Evolutionary conservation across 2,113 vertebrate genomes (phyloP), one percentile per base, ranked within the genome.

Genomic region (Stercorarius parasiticus): DNA sequence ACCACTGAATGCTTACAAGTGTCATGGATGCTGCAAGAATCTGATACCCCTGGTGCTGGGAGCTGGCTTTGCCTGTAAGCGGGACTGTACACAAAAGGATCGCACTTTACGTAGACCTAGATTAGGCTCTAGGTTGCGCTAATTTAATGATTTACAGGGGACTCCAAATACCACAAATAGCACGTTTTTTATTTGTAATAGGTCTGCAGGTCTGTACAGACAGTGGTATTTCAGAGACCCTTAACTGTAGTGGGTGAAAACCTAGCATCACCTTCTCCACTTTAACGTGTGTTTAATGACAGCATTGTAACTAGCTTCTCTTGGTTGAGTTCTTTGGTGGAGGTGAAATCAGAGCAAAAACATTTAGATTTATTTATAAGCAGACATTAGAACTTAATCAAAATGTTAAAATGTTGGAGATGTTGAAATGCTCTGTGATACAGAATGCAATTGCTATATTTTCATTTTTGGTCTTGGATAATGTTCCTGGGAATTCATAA

Each of bases 1-100:
- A 98, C 97, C 98, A 97, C 95, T 97, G 96, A 98, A 97, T 97
- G 96, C 97, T 98, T 98, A 98, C 98, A 98, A 98, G 98, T 98
- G 97, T 97, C 98, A 97, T 95, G 97, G 97, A 97, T 98, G 95
- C 97, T 97, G 96, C 80, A 86, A 97, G 97, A 93, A 97, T 98
- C 98, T 98, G 98, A 98, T 98, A 97, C 95, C 95, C 89, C 71
- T 90, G 82, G 82, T 66, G 72, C 50, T 94, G 91, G 88, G 95
- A 94, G 88, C 81, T 82, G 52, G 49, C 86, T 97, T 93, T 88
- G 93, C 61, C 81, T 82, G 83, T 76, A 79, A 97, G 90, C 6
- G 0, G 34, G 77, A 97, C 76, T 1, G 1, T 43, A 47, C 42
- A 83, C 86, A 95, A 94, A 90, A 70, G 78, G 47, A 71, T 38